Evolutionary conservation across 2,797 vertebrate species (phyloP).

Genomic region (Ctenopoma multispine): DNA sequence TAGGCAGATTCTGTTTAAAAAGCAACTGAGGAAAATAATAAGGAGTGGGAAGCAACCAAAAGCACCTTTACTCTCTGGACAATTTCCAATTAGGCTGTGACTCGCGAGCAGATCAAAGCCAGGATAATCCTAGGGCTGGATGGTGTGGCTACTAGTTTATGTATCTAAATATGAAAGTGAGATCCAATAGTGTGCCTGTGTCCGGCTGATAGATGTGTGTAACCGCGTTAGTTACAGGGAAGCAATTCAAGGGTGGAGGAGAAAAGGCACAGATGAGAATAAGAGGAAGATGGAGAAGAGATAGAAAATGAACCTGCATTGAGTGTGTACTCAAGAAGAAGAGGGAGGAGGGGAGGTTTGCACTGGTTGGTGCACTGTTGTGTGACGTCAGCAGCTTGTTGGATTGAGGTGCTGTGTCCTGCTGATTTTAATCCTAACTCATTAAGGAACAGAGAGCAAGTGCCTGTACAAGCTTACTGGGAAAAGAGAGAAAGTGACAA

Average conservation of each 20-base stretch:
- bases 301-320: slow-evolving; percentile 25
- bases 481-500: slow-evolving; percentile 70
- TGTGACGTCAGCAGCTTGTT: slow-evolving; percentile 84
- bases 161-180: slow-evolving; percentile 46
- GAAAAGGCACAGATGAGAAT: slow-evolving; percentile 24
- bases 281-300: slow-evolving; percentile 33
- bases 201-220: slow-evolving; percentile 41
- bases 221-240: slow-evolving; percentile 35
- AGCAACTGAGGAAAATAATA: slow-evolving; percentile 5
- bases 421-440: slow-evolving; percentile 86
- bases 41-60: slow-evolving; percentile 39
- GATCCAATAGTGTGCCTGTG: slow-evolving; percentile 26
- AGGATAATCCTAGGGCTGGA: slow-evolving; percentile 71
- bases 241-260: slow-evolving; percentile 3
- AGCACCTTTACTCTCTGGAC: slow-evolving; percentile 65
- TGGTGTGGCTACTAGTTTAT: slow-evolving; percentile 30
- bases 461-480: slow-evolving; percentile 65
- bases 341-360: slow-evolving; percentile 63
- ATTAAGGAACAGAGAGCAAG: slow-evolving; percentile 82
- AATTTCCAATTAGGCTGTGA: slow-evolving; percentile 69
- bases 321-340: slow-evolving; percentile 21
- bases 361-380: slow-evolving; percentile 65
- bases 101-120: slow-evolving; percentile 67
- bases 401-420: slow-evolving; percentile 83
- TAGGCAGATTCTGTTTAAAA: slow-evolving; percentile 20